These are phyloP conservation scores for Lacerta agilis DNA, from an alignment of 2,797 vertebrate genomes.

Conservation along the genomic window DNA sequence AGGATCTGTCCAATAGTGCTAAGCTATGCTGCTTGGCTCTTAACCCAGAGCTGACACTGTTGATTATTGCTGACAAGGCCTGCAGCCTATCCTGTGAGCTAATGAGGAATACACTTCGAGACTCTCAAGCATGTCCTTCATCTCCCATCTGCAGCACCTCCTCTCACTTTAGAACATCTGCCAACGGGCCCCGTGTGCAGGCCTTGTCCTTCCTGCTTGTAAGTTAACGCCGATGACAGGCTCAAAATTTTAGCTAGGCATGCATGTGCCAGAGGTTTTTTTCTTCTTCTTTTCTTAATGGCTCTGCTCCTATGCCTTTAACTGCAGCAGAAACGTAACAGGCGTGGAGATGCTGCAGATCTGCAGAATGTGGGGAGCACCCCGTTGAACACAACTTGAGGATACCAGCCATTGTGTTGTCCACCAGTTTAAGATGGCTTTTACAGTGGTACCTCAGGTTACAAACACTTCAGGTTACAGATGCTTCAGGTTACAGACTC, in stretches of 20 bases:
- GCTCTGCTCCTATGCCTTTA: not conserved
- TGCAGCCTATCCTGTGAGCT: constrained; percentile 17
- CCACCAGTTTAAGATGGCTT: not conserved
- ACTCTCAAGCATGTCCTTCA: constrained; percentile 12
- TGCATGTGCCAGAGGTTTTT: not conserved
- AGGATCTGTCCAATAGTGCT: not conserved
- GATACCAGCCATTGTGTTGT: not conserved
- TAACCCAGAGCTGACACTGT: constrained; percentile 17
- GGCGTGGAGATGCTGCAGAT: not conserved
- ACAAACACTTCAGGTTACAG: too few species aligned
- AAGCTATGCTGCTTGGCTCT: constrained; percentile 13
- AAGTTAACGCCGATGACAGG: not conserved
- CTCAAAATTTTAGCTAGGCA: not conserved
- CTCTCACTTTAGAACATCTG: constrained; percentile 5
- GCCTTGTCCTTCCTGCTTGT: constrained; percentile 27
- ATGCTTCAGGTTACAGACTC: too few species aligned
- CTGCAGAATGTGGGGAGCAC: not conserved
- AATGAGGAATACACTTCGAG: not conserved
- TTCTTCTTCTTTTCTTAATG: too few species aligned
- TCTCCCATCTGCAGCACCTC: not conserved
- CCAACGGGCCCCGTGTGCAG: not conserved
- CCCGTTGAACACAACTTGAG: not conserved
- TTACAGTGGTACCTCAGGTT: too few species aligned
- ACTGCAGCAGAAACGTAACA: not conserved
- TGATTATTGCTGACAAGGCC: constrained; percentile 39